Evolutionary conservation across 1,140 invertebrate genomes (phyloP).

Genomic region (Trachymyrmex septentrionalis): DNA sequence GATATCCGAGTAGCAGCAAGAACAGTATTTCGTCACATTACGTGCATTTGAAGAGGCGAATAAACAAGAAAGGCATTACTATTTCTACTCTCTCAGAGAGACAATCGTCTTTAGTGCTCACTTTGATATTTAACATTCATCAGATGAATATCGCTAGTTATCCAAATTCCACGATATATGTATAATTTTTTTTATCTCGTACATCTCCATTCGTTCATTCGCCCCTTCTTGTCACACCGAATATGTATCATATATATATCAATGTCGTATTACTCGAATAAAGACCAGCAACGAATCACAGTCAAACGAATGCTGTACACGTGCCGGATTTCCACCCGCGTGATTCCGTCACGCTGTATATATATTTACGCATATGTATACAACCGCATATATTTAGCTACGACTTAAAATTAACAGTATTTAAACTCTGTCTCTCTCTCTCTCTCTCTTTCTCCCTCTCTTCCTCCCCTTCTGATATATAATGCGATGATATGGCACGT

Average conservation of each 20-base stretch:
- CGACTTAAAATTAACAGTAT: conserved; percentile 71
- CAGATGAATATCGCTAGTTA: background rate
- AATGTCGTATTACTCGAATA: conserved; percentile 34
- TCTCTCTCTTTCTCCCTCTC: too few species aligned
- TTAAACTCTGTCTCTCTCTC: conserved; percentile 63
- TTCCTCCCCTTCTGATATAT: conserved; percentile 46
- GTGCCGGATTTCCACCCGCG: conserved; percentile 42
- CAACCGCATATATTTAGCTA: conserved; percentile 49
- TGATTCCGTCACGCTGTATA: conserved; percentile 24
- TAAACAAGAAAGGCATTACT: background rate
- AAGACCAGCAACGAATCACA: conserved; percentile 53
- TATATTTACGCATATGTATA: conserved; percentile 49
- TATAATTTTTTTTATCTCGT: background rate
- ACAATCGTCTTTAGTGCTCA: background rate
- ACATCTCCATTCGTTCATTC: background rate
- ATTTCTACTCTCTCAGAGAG: background rate
- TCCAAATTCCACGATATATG: background rate
- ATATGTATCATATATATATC: background rate
- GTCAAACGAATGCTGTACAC: conserved; percentile 48
- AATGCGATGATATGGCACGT: conserved; percentile 82
- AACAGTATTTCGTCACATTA: background rate
- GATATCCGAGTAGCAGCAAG: conserved; percentile 27
- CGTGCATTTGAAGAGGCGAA: background rate
- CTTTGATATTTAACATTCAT: conserved; percentile 13
- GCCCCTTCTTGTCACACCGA: background rate